Evolutionary conservation across 2,797 vertebrate genomes (phyloP).

Genomic region (Crenichthys baileyi): DNA sequence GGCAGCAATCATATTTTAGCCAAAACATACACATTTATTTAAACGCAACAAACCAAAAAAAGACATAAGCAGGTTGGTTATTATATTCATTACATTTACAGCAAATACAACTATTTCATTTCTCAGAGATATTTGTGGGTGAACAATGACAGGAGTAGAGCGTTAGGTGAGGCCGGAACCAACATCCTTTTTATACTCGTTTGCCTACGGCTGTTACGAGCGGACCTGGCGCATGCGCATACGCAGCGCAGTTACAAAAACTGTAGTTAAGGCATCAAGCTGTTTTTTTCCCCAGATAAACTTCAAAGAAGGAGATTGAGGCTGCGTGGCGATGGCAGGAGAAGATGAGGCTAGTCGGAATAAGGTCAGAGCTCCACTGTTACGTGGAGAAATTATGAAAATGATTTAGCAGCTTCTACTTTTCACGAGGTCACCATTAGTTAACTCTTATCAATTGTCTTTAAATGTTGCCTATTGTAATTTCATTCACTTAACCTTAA

Average conservation of each 20-base stretch:
- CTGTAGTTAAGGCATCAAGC: background rate
- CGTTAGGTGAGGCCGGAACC: background rate
- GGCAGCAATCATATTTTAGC: no score
- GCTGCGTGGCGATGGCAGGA: slow-evolving; percentile 35
- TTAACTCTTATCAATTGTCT: background rate
- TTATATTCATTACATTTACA: background rate
- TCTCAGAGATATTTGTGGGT: background rate
- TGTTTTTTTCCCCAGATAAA: background rate
- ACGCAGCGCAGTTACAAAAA: background rate
- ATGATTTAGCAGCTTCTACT: background rate
- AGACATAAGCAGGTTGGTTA: background rate
- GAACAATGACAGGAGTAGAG: background rate
- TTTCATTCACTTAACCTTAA: background rate
- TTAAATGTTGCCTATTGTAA: background rate
- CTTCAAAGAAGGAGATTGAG: accelerated
- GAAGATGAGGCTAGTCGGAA: slow-evolving; percentile 37
- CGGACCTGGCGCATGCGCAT: slow-evolving; percentile 32
- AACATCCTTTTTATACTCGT: background rate
- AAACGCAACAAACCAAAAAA: background rate
- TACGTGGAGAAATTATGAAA: background rate
- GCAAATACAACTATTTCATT: background rate
- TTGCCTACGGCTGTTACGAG: slow-evolving; percentile 12
- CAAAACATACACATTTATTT: background rate
- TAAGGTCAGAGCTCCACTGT: slow-evolving; percentile 45
- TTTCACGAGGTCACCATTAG: slow-evolving; percentile 49